Percentiles rank a stretch among this genome's conserved stretches.
Conservation (phyloP, 2,888 invertebrate species). For the Oithona nana region DNA sequence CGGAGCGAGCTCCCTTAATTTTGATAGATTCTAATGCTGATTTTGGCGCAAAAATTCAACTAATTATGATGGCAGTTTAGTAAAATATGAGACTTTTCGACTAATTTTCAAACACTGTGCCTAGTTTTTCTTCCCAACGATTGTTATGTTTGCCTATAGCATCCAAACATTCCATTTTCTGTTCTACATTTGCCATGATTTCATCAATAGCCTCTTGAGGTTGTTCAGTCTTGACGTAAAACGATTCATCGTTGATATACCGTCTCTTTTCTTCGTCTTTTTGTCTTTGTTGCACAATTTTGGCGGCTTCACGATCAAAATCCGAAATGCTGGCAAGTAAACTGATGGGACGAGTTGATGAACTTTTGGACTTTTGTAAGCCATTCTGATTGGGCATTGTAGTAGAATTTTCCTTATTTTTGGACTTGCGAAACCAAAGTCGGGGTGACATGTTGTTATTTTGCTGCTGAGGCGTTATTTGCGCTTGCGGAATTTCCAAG, state of each 20-base stretch:
- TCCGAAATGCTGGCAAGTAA: constrained; percentile 55
- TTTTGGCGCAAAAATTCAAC: too few species aligned
- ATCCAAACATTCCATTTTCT: not conserved
- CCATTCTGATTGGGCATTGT: not conserved
- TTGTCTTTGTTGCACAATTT: constrained; percentile 35
- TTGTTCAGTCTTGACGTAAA: not conserved
- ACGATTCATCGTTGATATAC: not conserved
- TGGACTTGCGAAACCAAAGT: not conserved
- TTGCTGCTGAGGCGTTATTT: too few species aligned
- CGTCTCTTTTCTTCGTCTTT: not conserved
- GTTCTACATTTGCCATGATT: not conserved
- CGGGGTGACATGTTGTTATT: too few species aligned
- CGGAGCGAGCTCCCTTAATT: too few species aligned
- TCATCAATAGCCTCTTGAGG: not conserved
- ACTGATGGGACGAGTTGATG: constrained; percentile 23
- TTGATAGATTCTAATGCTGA: too few species aligned
- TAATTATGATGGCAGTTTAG: too few species aligned
- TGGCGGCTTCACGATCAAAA: constrained; percentile 53
- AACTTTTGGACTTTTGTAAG: not conserved
- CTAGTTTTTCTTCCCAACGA: not conserved
- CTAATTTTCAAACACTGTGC: too few species aligned
- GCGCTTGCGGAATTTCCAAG: too few species aligned
- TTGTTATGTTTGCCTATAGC: constrained; percentile 25
- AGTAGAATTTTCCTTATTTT: not conserved
- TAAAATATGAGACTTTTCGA: too few species aligned